phyloP scores from a whole-genome alignment of 2,888 invertebrate genomes.

The Noctua pronuba region DNA sequence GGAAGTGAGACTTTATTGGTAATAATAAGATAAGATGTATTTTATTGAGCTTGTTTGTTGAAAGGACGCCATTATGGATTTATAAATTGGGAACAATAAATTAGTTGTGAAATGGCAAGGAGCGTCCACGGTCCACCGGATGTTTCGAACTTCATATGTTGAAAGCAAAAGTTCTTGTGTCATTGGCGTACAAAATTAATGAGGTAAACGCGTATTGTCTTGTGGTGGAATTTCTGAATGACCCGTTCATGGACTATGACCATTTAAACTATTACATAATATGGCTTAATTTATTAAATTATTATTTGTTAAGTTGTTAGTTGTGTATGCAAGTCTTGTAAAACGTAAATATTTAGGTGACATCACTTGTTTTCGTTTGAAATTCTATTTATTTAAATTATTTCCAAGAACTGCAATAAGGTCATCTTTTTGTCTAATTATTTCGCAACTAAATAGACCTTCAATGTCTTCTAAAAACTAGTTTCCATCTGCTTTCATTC shows the following conservation, averaged over 20 bases:
- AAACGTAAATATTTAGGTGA: constrained; percentile 32
- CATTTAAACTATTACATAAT: background rate
- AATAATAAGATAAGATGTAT: constrained; percentile 35
- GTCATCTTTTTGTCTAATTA: constrained; percentile 38
- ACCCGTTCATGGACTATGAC: background rate
- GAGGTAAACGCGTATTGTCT: background rate
- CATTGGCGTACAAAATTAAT: background rate
- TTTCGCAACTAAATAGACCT: constrained; percentile 34
- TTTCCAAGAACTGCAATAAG: constrained; percentile 49
- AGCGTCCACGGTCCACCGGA: background rate
- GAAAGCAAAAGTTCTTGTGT: constrained; percentile 30
- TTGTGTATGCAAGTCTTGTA: too few species aligned
- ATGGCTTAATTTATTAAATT: background rate
- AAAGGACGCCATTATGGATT: background rate
- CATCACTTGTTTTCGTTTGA: constrained; percentile 20
- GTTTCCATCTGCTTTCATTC: constrained; percentile 28
- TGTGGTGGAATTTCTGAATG: background rate
- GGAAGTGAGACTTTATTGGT: constrained; percentile 51
- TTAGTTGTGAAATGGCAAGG: constrained; percentile 1
- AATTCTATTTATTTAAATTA: constrained; percentile 34
- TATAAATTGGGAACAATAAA: constrained; percentile 4
- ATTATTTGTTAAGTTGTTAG: constrained; percentile 4
- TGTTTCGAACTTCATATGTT: constrained; percentile 32
- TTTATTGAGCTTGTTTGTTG: constrained; percentile 19
- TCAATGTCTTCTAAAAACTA: constrained; percentile 31